These are phyloP conservation scores for Xiphias gladius DNA, from an alignment of 2,113 vertebrate genomes.

Conservation along the genomic window DNA sequence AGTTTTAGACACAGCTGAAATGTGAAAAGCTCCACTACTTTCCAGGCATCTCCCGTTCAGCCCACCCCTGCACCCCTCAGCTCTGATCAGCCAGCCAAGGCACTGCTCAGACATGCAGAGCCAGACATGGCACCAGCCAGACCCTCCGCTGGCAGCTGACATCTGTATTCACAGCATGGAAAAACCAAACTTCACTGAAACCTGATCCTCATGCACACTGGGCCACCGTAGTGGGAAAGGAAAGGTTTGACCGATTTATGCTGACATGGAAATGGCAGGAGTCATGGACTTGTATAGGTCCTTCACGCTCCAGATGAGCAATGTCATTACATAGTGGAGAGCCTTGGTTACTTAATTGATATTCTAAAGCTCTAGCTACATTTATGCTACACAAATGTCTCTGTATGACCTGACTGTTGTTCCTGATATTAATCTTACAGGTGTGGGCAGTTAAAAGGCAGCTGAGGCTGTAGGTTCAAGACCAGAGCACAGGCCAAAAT, in stretches of 20 bases:
- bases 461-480: constrained; percentile 21
- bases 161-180: constrained; percentile 73
- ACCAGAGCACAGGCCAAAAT: constrained; percentile 12
- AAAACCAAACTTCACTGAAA: constrained; percentile 65
- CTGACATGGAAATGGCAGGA: constrained; percentile 55
- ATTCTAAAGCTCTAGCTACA: constrained; percentile 25
- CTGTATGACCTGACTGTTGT: not conserved
- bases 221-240: constrained; percentile 48
- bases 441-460: constrained; percentile 13
- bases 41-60: constrained; percentile 53
- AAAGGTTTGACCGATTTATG: constrained; percentile 62
- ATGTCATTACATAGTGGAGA: constrained; percentile 17
- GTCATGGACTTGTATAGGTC: not conserved
- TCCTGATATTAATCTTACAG: constrained; percentile 27
- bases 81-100: constrained; percentile 71
- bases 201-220: constrained; percentile 46
- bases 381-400: constrained; percentile 11
- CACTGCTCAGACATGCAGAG: constrained; percentile 71
- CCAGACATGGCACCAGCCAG: constrained; percentile 68
- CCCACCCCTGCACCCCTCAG: constrained; percentile 38
- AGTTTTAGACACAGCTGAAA: constrained; percentile 61
- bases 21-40: constrained; percentile 60
- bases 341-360: not conserved
- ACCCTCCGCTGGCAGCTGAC: constrained; percentile 71
- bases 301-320: constrained; percentile 29